Percentiles rank a stretch among this genome's conserved stretches.
Conservation (phyloP, 92 coral and sea anemone species). For the Parazoanthus atlanticus region DNA sequence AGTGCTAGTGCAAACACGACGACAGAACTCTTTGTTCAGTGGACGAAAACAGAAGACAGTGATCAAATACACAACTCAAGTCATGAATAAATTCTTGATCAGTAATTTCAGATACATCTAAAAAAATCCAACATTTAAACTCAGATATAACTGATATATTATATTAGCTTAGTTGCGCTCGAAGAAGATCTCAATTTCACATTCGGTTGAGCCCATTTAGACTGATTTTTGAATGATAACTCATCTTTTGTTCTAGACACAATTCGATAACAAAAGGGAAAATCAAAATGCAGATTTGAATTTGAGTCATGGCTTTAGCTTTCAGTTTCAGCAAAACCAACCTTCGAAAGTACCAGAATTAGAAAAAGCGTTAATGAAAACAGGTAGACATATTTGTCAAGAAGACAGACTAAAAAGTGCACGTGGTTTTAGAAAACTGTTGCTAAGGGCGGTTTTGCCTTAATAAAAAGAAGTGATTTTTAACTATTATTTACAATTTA, state of each 20-base stretch:
- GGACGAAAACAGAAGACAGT: constrained; percentile 4
- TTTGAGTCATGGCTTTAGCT: too few relatives aligned
- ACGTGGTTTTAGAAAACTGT: not conserved
- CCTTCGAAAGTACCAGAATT: not conserved
- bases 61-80: not conserved
- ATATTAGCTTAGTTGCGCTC: not conserved
- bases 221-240: not conserved
- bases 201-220: not conserved
- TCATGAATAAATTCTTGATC: not conserved
- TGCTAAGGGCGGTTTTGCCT: not conserved
- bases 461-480: too few relatives aligned
- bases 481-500: not conserved
- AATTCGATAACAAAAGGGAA: constrained; percentile 9
- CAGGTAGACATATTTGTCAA: not conserved
- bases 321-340: not conserved
- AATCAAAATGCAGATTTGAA: constrained; percentile 4
- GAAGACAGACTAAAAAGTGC: not conserved
- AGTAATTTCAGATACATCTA: not conserved
- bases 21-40: not conserved
- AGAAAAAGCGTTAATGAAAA: too few relatives aligned
- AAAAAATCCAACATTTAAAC: not conserved
- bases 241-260: not conserved
- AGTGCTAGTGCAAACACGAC: not conserved
- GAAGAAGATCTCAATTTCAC: not conserved
- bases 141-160: not conserved